phyloP scores from a whole-genome alignment of 2,888 invertebrate species.

The Ornithoptera priamus region DNA sequence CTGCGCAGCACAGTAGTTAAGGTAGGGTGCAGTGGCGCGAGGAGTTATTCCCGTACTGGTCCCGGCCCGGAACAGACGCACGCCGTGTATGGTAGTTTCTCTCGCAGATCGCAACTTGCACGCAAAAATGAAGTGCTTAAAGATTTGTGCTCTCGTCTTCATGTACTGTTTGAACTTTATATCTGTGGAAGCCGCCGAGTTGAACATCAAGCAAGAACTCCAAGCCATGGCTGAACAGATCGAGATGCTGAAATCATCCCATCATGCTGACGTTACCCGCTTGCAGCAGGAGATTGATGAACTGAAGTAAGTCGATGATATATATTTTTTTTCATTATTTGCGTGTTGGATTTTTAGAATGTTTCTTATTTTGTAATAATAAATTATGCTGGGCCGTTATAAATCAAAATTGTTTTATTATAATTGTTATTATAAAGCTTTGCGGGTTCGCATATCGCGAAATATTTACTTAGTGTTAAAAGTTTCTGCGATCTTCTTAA shows the following conservation, averaged over 20 bases:
- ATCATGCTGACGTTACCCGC: slow-evolving; percentile 49
- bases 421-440: neutral
- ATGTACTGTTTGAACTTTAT: slow-evolving; percentile 45
- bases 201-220: slow-evolving; percentile 48
- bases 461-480: neutral
- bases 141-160: slow-evolving; percentile 40
- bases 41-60: slow-evolving; percentile 50
- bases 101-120: slow-evolving; percentile 28
- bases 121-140: slow-evolving; percentile 56
- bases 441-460: neutral
- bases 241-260: slow-evolving; percentile 50
- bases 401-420: neutral
- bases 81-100: slow-evolving; percentile 15
- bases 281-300: slow-evolving; percentile 59
- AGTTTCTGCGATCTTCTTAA: neutral
- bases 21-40: slow-evolving; percentile 34
- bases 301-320: slow-evolving; percentile 57
- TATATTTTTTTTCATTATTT: slow-evolving; percentile 4
- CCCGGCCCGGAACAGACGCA: slow-evolving; percentile 41
- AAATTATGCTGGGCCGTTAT: neutral
- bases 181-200: slow-evolving; percentile 47
- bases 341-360: neutral
- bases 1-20: slow-evolving; percentile 57
- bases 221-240: slow-evolving; percentile 53
- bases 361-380: neutral